Evolutionary conservation across 2,888 invertebrate species (phyloP), one percentile per base, ranked within the genome.

Genomic region (Sinodicranocentrus sp.): DNA sequence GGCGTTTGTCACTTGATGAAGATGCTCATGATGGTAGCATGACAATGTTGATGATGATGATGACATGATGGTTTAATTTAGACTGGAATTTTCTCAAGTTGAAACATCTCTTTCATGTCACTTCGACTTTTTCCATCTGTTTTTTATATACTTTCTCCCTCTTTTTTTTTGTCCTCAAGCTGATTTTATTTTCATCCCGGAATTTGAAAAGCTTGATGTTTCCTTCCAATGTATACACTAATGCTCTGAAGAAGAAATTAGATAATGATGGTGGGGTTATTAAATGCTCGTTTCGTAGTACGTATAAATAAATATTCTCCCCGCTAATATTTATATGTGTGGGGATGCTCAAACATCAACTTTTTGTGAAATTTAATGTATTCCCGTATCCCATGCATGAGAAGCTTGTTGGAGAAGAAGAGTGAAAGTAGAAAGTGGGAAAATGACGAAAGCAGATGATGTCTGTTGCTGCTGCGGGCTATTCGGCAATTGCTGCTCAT

Each of bases 11-110:
- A 80, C 67, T 68, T 75, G 73, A 67, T 80, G 59, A 73, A 72
- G 63, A 61, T 67, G 68, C 65, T 73, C 59, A 82, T 80, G 72
- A 65, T 72, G 21, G 65, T 73, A 48, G 54, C 44, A 54, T 72
- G 71, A 65, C 65, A 68, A 68, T 63, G 73, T 68, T 57, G 67
- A 43, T 44, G 68, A 68, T 82, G 82, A 43, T 44, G 68, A 68
- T 82, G 82, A 72, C 72, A 82, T 82, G 82, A 82, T 73, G 82
- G 73, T 65, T 73, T 73, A 82, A 82, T 73, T 82, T 80, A 39
- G 72, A 43, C 71, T 80, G 28, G 52, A 75, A 33, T 76, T 54
- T 76, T 76, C 57, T 57, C 43, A 67, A 76, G 54, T 67, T 76
- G 76, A 76, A 76, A 67, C 67, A 76, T 76, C 15, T 28, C 78